phyloP scores from a whole-genome alignment of 2,888 invertebrate species.

The Melitaea athalia region DNA sequence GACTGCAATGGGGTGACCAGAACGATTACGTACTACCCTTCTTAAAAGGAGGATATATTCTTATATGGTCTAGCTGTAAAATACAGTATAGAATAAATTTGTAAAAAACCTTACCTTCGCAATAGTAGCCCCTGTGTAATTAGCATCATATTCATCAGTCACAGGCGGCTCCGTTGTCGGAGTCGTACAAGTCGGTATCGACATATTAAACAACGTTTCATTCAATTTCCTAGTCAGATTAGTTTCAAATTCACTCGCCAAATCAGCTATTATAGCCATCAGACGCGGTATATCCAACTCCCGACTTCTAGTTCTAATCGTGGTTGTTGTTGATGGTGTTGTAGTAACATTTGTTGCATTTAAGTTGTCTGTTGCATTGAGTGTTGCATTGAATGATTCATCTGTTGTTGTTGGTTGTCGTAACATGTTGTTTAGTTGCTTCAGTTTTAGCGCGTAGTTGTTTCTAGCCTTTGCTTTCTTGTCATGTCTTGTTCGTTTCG shows the following conservation, averaged over 20 bases:
- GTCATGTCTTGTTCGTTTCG: neutral
- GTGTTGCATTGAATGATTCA: too few relatives aligned
- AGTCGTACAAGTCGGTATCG: slow-evolving; percentile 51
- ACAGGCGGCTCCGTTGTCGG: slow-evolving; percentile 34
- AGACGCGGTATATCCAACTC: slow-evolving; percentile 49
- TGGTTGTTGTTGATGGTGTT: neutral
- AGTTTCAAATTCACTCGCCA: slow-evolving; percentile 56
- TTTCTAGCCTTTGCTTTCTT: neutral
- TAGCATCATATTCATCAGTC: slow-evolving; percentile 40
- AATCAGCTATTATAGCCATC: slow-evolving; percentile 48
- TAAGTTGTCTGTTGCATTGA: neutral
- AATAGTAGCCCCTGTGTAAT: slow-evolving; percentile 48
- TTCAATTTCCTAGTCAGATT: slow-evolving; percentile 54
- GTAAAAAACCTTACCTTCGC: slow-evolving; percentile 48
- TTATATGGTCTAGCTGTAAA: too few relatives aligned
- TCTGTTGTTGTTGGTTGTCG: neutral
- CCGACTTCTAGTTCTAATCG: neutral
- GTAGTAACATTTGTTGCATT: neutral
- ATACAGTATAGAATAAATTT: too few relatives aligned
- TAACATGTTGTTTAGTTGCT: neutral
- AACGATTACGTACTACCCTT: too few relatives aligned
- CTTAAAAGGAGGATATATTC: too few relatives aligned
- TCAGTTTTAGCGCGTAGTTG: neutral
- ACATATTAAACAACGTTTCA: slow-evolving; percentile 46
- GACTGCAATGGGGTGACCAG: too few relatives aligned